Percentiles rank a stretch among this genome's conserved stretches.
Evolutionary conservation across 2,888 invertebrate species (phyloP).

Genomic region (Ornithoptera alexandrae): DNA sequence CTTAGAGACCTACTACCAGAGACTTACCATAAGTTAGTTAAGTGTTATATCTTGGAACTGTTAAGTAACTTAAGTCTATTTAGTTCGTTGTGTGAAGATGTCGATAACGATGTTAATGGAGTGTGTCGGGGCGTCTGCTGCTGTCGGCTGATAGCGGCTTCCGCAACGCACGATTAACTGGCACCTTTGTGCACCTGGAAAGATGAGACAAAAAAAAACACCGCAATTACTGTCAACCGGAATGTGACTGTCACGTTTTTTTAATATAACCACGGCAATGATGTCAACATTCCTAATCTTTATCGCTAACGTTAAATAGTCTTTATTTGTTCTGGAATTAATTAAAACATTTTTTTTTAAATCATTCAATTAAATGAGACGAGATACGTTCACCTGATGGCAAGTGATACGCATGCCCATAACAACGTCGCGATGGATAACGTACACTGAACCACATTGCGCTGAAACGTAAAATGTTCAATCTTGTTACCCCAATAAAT

Average conservation of each 20-base stretch:
- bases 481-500: too few species aligned
- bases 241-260: not conserved
- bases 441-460: too few species aligned
- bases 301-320: not conserved
- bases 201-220: slow-evolving; percentile 22
- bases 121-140: slow-evolving; percentile 34
- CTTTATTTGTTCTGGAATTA: not conserved
- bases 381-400: too few species aligned
- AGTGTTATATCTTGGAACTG: not conserved
- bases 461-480: too few species aligned
- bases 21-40: not conserved
- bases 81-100: slow-evolving; percentile 21
- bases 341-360: too few species aligned
- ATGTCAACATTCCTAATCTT: not conserved
- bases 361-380: too few species aligned
- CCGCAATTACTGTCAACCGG: not conserved
- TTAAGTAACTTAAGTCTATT: slow-evolving; percentile 1
- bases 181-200: slow-evolving; percentile 15
- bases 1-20: too few species aligned
- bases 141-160: slow-evolving; percentile 36
- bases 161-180: slow-evolving; percentile 30
- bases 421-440: too few species aligned
- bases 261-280: not conserved
- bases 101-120: slow-evolving; percentile 37
- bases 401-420: too few species aligned